phyloP scores from a whole-genome alignment of 2,113 vertebrate genomes.

The Rhadina sibilatrix region DNA sequence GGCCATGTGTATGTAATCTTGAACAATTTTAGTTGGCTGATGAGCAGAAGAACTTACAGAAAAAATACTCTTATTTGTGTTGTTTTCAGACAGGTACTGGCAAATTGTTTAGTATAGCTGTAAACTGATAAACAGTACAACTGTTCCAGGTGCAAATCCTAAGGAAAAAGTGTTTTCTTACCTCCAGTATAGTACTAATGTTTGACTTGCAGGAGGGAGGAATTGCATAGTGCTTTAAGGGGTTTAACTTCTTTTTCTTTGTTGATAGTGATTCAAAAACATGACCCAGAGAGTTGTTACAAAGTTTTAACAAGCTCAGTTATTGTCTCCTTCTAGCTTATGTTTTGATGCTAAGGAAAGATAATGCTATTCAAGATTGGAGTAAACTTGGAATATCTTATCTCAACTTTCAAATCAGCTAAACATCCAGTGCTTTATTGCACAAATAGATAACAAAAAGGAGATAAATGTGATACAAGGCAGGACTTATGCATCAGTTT shows the following conservation, averaged over 20 bases:
- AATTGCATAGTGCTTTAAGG: not conserved
- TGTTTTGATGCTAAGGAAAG: not conserved
- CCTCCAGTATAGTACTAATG: not conserved
- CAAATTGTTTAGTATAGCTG: not conserved
- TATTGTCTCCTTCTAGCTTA: not conserved
- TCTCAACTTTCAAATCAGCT: not conserved
- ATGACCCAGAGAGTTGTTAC: not conserved
- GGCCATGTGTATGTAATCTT: not conserved
- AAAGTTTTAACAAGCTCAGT: slow-evolving; percentile 17
- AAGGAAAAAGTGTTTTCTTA: not conserved
- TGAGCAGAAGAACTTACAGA: not conserved
- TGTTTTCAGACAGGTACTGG: not conserved
- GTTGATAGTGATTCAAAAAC: not conserved
- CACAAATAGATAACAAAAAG: not conserved
- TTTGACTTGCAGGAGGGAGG: not conserved
- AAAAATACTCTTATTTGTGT: not conserved
- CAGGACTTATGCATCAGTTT: not conserved
- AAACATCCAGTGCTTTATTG: not conserved
- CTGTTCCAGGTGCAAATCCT: slow-evolving; percentile 2
- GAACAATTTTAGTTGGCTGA: not conserved
- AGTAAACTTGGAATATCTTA: not conserved
- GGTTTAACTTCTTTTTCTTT: not conserved
- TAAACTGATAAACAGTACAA: not conserved
- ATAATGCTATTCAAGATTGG: not conserved
- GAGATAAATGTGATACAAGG: not conserved